phyloP scores from a whole-genome alignment of 2,113 vertebrate genomes.

The Calidris pygmaea region DNA sequence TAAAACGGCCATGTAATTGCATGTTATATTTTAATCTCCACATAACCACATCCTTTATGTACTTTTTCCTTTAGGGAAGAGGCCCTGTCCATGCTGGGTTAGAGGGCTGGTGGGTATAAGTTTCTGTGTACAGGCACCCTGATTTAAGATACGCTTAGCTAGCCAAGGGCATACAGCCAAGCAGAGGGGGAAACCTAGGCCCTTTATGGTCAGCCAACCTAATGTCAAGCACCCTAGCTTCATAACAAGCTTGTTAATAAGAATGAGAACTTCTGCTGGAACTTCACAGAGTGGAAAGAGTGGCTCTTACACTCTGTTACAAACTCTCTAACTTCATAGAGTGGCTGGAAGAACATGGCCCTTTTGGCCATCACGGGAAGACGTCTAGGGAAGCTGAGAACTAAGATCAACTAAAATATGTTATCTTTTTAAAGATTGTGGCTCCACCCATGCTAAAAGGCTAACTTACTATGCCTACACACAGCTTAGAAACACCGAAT shows the following conservation, averaged over 20 bases:
- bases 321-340: background rate
- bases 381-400: background rate
- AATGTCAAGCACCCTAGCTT: background rate
- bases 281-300: background rate
- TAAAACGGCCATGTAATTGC: background rate
- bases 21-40: background rate
- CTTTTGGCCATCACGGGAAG: background rate
- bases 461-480: background rate
- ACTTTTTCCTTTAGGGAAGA: background rate
- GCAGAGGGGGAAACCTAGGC: background rate
- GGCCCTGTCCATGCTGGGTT: background rate
- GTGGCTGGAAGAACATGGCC: rapidly evolving
- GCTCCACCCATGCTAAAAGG: background rate
- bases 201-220: background rate
- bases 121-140: background rate
- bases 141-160: background rate
- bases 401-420: background rate
- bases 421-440: background rate
- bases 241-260: background rate
- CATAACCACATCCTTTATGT: background rate
- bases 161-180: background rate
- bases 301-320: too few species aligned
- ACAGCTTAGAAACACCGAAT: background rate
- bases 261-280: background rate
- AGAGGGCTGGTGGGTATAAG: background rate